Percentiles rank a stretch among this genome's conserved stretches.
These are phyloP conservation scores for Tinea semifulvella DNA, from an alignment of 2,888 invertebrate genomes.

Conservation along the genomic window DNA sequence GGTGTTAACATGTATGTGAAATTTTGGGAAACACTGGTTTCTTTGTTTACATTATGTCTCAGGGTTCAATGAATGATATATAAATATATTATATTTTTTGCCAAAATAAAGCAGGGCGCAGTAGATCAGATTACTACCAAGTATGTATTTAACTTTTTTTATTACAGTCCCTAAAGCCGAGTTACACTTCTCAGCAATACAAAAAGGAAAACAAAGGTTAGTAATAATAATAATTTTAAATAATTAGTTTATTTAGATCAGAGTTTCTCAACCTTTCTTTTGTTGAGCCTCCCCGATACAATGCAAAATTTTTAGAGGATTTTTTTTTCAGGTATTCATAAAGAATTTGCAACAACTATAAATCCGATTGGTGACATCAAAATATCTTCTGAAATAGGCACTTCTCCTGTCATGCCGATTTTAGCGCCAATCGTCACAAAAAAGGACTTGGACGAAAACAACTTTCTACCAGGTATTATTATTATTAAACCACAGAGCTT, in stretches of 20 bases:
- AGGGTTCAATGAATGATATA: too few species aligned
- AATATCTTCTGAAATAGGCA: not conserved
- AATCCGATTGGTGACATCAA: not conserved
- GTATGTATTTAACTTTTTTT: conserved; percentile 20
- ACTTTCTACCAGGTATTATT: conserved; percentile 4
- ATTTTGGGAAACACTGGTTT: too few species aligned
- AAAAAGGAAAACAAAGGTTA: conserved; percentile 53
- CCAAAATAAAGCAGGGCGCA: too few species aligned
- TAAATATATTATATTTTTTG: too few species aligned
- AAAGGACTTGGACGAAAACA: not conserved
- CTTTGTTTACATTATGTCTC: too few species aligned
- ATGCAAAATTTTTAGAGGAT: not conserved
- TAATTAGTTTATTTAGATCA: not conserved
- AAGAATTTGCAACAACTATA: not conserved
- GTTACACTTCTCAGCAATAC: conserved; percentile 32
- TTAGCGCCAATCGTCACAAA: not conserved
- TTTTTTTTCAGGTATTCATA: not conserved
- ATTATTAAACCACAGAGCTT: too few species aligned
- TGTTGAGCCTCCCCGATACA: not conserved
- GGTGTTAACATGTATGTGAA: too few species aligned
- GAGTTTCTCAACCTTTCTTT: not conserved
- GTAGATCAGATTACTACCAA: not conserved
- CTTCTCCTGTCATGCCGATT: not conserved
- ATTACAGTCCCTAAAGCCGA: conserved; percentile 43
- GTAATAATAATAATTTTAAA: not conserved